Evolutionary conservation across 1,140 invertebrate genomes (phyloP), one percentile per base, ranked within the genome.

Genomic region (Subanguina moxae): DNA sequence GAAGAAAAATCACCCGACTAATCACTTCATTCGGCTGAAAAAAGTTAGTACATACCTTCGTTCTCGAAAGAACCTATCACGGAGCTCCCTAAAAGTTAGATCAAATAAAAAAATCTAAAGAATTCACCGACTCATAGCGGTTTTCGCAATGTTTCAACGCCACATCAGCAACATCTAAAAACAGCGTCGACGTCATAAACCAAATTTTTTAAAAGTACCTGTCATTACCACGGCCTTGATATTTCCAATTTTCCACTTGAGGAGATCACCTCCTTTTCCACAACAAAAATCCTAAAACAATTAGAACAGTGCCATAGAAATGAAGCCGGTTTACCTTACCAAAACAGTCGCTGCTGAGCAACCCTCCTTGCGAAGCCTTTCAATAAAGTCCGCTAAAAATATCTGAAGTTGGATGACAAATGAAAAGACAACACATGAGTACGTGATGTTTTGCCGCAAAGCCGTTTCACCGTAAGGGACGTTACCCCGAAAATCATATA

Each of bases 201-300:
- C 64, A 43, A 43, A 46, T 59, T 62, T 1, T 11, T 38, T 66
- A 30, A 23, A 76, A 57, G 66, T 77, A 86, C 86, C 86, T 52
- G 89, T 89, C 86, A 92, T 94, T 57, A 97, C 89, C n/a, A 97
- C 84, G 85, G 93, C 89, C 8, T 87, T 85, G 43, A 95, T 90
- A 67, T 87, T 85, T 1, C 87, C 89, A 79, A 92, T 93, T 71
- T 89, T 88, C 93, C 94, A 99, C 84, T 98, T 98, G 0, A 90
- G 85, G 19, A 98, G 85, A 85, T 97, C 95, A 1, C 95, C 95
- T 23, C 95, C 95, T 87, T 98, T 98, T 1, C 95, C 95, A 80
- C 87, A 88, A 62, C 87, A 87, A 43, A 89, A 76, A 77, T 89
- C 88, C 32, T 38, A 5, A 38, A 38, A 38, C 11, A 5, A 11